Evolutionary conservation across 2,888 invertebrate genomes (phyloP), one percentile per base, ranked within the genome.

Genomic region (Callyntrura guangdongensis): DNA sequence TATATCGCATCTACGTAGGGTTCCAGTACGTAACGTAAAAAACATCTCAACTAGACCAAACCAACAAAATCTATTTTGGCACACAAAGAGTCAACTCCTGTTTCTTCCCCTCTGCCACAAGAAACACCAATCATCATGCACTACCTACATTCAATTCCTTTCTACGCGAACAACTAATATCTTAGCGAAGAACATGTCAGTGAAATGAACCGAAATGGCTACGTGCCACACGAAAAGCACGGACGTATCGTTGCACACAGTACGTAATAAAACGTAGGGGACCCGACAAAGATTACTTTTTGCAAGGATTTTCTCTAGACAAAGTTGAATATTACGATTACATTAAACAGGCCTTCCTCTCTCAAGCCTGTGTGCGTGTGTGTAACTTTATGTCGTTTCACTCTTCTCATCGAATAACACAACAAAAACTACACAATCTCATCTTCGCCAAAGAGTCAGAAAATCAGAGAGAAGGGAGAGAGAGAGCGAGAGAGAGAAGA

Each of bases 241-340:
- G 6, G 45, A 72, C 17, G 17, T 72, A 72, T 45, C 14, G 27
- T 5, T 27, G 17, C n/a, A 27, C 36, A 14, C 12, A 64, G 8
- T 64, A 64, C 4, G 36, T 17, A 45, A 74, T 4, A 49, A 74
- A 74, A 74, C 47, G 9, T n/a, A 36, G 49, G 17, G 47, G 74
- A 74, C 36, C 6, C 36, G 36, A 36, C 22, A 49, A 72, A 69
- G 22, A 22, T 49, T 0, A 12, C 72, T 45, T 74, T 74, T 12
- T 49, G 69, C 69, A 84, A 69, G 84, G 49, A 69, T 84, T 84
- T 84, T 84, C 67, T 27, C 84, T 72, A 69, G 67, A 53, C 53
- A 69, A 36, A 53, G 61, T 56, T 84, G 47, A 84, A 69, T 84
- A 69, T 84, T 84, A 84, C 53, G 69, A 74, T 49, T 74, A 22